These are phyloP conservation scores for Synaphobranchus kaupii DNA, from an alignment of 2,797 vertebrate species.

Conservation along the genomic window DNA sequence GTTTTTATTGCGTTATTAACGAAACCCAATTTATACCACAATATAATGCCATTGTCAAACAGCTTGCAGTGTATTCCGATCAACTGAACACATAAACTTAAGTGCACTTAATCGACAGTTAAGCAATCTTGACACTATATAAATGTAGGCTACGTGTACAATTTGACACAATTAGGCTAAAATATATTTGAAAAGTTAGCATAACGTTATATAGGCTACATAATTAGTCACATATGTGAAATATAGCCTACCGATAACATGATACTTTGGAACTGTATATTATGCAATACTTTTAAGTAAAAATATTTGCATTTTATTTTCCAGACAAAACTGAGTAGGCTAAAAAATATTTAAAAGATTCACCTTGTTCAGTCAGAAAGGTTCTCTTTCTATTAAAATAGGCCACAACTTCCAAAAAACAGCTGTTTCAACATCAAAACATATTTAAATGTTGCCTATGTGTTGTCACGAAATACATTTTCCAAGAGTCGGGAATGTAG, in stretches of 20 bases:
- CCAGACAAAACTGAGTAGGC: neutral
- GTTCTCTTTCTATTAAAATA: neutral
- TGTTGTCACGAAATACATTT: neutral
- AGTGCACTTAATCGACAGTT: too few species aligned
- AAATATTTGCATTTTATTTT: neutral
- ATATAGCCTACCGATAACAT: neutral
- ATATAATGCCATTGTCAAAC: too few species aligned
- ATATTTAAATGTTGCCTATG: neutral
- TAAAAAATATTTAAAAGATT: neutral
- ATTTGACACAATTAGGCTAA: neutral
- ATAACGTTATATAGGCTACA: too few species aligned
- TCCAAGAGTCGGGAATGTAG: slow-evolving; percentile 27
- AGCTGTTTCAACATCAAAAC: neutral
- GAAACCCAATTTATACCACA: too few species aligned
- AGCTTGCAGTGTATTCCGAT: too few species aligned
- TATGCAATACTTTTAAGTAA: neutral
- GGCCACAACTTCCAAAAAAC: neutral
- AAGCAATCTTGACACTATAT: too few species aligned
- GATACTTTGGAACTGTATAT: neutral
- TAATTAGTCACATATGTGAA: too few species aligned
- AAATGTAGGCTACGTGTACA: neutral
- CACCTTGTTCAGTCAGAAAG: neutral
- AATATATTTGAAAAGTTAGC: too few species aligned
- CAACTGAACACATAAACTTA: too few species aligned
- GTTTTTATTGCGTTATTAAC: too few species aligned